phyloP scores from a whole-genome alignment of 1,140 invertebrate genomes.

The Drosophila serrata region DNA sequence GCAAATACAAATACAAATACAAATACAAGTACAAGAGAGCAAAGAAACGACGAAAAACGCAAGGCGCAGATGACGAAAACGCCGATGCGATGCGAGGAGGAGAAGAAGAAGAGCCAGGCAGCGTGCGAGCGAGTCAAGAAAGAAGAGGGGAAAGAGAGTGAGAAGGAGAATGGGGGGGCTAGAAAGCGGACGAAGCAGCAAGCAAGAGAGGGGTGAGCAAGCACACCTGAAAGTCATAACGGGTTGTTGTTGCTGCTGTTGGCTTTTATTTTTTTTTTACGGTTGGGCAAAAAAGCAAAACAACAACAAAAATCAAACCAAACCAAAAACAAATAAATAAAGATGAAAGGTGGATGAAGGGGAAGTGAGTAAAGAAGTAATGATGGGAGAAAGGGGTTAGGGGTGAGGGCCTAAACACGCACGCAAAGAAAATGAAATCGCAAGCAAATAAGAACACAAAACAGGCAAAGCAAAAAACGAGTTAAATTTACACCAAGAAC shows the following conservation, averaged over 20 bases:
- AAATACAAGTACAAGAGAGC: slow-evolving; percentile 8
- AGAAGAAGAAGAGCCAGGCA: background rate
- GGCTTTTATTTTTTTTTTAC: slow-evolving; percentile 9
- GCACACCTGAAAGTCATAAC: slow-evolving; percentile 60
- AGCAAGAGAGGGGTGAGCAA: slow-evolving; percentile 8
- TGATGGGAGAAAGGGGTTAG: background rate
- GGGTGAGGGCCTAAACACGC: slow-evolving; percentile 20
- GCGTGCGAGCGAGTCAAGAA: slow-evolving; percentile 6
- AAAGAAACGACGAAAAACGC: slow-evolving; percentile 22
- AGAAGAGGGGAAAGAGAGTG: background rate
- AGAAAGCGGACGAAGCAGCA: slow-evolving; percentile 12
- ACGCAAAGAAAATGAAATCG: slow-evolving; percentile 62
- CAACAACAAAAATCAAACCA: slow-evolving; percentile 27
- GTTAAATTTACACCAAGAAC: slow-evolving; percentile 69
- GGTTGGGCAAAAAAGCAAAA: slow-evolving; percentile 31
- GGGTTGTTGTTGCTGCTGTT: slow-evolving; percentile 48
- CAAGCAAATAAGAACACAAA: slow-evolving; percentile 70
- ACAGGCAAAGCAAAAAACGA: slow-evolving; percentile 58
- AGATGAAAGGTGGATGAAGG: background rate
- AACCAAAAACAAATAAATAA: slow-evolving; percentile 42
- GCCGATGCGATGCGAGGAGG: slow-evolving; percentile 27
- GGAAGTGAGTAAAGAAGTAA: background rate
- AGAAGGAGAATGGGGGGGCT: background rate
- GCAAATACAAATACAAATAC: slow-evolving; percentile 12
- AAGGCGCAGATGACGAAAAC: slow-evolving; percentile 51